Percentiles rank a stretch among this genome's conserved stretches.
Conservation (phyloP, 2,797 vertebrate species). For the Manis javanica region DNA sequence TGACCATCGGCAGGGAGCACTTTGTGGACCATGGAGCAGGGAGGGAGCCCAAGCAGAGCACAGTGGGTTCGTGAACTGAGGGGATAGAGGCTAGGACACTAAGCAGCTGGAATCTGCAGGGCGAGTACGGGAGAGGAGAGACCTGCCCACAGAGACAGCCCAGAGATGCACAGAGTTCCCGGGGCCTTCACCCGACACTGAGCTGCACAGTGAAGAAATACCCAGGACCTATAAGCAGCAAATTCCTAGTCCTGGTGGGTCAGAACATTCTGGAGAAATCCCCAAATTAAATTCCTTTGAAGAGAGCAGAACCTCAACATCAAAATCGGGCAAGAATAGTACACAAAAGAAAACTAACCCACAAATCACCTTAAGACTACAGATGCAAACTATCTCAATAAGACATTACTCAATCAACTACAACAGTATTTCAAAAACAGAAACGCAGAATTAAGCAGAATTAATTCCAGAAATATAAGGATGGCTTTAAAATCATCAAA, state of each 20-base stretch:
- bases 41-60: neutral
- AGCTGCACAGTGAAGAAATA: neutral
- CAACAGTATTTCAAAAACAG: neutral
- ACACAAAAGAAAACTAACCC: neutral
- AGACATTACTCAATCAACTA: neutral
- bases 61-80: rapidly evolving
- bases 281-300: neutral
- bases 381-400: neutral
- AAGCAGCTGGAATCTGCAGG: neutral
- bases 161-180: neutral
- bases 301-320: neutral
- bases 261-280: neutral
- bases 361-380: neutral
- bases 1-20: neutral
- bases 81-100: neutral
- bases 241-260: neutral
- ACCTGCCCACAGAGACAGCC: neutral
- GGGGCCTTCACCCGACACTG: neutral
- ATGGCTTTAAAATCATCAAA: slow-evolving; percentile 2
- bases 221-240: neutral
- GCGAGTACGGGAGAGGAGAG: neutral
- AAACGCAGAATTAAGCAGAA: slow-evolving; percentile 1
- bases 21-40: rapidly evolving
- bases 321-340: neutral
- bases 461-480: slow-evolving; percentile 20